Percentiles rank a stretch among this genome's conserved stretches.
These are phyloP conservation scores for Xiphydria camelus DNA, from an alignment of 2,888 invertebrate genomes.

Conservation along the genomic window DNA sequence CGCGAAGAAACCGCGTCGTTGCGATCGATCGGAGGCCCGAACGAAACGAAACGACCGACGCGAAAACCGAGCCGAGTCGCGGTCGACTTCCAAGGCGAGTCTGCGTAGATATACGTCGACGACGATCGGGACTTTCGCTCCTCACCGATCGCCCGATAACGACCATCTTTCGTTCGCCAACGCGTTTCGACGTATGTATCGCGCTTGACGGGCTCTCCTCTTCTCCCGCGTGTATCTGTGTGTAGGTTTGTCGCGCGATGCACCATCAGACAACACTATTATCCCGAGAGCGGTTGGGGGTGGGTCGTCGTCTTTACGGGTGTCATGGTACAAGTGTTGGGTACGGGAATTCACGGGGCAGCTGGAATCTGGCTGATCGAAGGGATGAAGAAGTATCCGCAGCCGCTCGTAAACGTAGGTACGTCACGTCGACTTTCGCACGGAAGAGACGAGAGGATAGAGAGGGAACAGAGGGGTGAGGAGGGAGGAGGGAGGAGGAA, in stretches of 20 bases:
- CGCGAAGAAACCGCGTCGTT: not conserved
- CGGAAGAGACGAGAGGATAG: constrained; percentile 1
- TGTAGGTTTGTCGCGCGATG: constrained; percentile 36
- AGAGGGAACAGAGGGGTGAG: not conserved
- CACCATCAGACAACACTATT: constrained; percentile 63
- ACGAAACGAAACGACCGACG: too few relatives aligned
- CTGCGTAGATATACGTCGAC: too few relatives aligned
- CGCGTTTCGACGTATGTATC: too few relatives aligned
- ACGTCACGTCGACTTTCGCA: too few relatives aligned
- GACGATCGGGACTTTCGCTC: too few relatives aligned
- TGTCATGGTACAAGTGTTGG: constrained; percentile 61
- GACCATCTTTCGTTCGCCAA: too few relatives aligned
- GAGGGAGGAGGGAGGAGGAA: constrained; percentile 3
- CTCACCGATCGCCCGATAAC: too few relatives aligned
- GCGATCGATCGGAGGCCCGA: not conserved
- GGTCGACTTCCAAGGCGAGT: too few relatives aligned
- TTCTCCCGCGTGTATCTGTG: not conserved
- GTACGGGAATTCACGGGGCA: constrained; percentile 61
- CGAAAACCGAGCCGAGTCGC: too few relatives aligned
- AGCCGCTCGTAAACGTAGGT: constrained; percentile 45
- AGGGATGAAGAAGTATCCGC: constrained; percentile 43
- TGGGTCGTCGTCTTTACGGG: constrained; percentile 63
- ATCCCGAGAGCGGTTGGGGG: constrained; percentile 67
- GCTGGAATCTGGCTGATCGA: constrained; percentile 44
- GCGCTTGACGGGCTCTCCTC: not conserved